Conservation (phyloP, 2,888 invertebrate genomes). For the Hirtodrosophila cameraria region DNA sequence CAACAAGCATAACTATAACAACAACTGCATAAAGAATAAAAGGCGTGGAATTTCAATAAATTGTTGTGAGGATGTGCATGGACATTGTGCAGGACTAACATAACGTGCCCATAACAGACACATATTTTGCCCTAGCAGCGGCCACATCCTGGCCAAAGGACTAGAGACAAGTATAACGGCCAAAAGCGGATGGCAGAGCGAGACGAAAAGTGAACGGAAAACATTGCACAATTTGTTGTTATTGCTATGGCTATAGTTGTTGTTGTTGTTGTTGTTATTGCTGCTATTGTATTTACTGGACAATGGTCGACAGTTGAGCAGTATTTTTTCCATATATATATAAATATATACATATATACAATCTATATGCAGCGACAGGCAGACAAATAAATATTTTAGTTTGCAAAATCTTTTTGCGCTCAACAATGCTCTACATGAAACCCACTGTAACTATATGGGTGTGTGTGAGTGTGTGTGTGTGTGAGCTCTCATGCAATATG, state of each 20-base stretch:
- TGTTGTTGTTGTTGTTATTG: constrained; percentile 32
- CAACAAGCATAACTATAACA: constrained; percentile 26
- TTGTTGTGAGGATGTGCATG: constrained; percentile 52
- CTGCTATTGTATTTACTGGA: constrained; percentile 43
- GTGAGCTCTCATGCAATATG: constrained; percentile 69
- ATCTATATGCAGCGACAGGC: constrained; percentile 41
- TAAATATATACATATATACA: too few species aligned
- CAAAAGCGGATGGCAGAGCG: constrained; percentile 35
- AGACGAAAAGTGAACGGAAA: constrained; percentile 63
- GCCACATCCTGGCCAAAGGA: constrained; percentile 70
- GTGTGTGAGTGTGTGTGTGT: neutral
- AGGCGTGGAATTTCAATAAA: constrained; percentile 71
- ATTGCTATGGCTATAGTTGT: constrained; percentile 45
- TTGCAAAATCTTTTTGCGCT: constrained; percentile 74
- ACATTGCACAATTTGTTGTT: constrained; percentile 75
- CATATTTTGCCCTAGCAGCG: constrained; percentile 81
- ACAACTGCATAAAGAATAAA: constrained; percentile 14
- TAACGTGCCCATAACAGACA: constrained; percentile 83
- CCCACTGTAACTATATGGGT: neutral
- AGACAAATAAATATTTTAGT: constrained; percentile 71
- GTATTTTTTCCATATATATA: constrained; percentile 5
- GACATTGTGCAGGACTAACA: constrained; percentile 73
- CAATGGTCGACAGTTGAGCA: constrained; percentile 34
- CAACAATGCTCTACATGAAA: constrained; percentile 47
- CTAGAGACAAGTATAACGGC: constrained; percentile 1